Base-by-base conservation (phyloP, 2,113 vertebrate genomes). In the Pardalotus punctatus region DNA sequence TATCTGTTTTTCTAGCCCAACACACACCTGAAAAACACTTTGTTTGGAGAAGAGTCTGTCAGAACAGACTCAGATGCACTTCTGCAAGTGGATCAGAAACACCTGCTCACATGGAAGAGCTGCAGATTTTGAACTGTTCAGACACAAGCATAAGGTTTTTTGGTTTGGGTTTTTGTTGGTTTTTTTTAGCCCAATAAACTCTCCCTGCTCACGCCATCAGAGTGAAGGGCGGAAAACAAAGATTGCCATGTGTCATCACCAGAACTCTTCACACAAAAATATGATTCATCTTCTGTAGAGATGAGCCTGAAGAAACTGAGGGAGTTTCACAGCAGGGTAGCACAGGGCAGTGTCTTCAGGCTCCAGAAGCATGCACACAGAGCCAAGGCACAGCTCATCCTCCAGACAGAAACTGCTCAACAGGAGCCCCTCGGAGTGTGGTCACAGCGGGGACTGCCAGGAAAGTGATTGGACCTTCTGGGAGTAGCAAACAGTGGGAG, bases 391-490 rank as follows among this genome's bases (percentile, higher is more conserved):
- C 6, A 84, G 31, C 17, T 50, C 74, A 47, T 9, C 10, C 35
- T 76, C 43, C 1, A 0, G 29, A 45, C 22, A 51, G 53, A 84
- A 76, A 31, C 9, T 27, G 36, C 35, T 83, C 33, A 47, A 16
- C 6, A 28, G 43, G 74, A 91, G 28, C 4, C 28, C n/a, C 42
- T 31, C 0, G 0, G 47, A 57, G 11, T 4, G 42, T 5, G 1
- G 42, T 78, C 56, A 27, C 27, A 47, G 13, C 0, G 0, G 5
- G 23, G 21, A 1, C 42, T 83, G 45, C 38, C 14, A 70, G 67
- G 35, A 80, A 80, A 81, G 78, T 3, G 2, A 43, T 11, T 2
- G 0, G 23, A 53, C 6, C 18, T 53, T 20, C 27, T 24, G 36
- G 43, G 36, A n/a, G 3, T 0, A 76, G 40, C 33, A 80, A 58